phyloP scores from a whole-genome alignment of 2,113 vertebrate species.

The Engystomops pustulosus region DNA sequence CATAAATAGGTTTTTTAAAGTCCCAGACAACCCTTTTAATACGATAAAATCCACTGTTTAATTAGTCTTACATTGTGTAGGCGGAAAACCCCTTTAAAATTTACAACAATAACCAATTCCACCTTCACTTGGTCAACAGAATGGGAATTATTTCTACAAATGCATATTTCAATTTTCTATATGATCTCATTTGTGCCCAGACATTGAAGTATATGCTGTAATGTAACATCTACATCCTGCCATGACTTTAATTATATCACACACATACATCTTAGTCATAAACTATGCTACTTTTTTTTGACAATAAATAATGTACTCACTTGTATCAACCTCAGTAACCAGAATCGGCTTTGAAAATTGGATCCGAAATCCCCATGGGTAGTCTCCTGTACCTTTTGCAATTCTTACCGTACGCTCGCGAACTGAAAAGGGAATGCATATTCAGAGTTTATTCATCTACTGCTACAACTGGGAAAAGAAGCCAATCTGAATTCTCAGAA shows the following conservation, averaged over 20 bases:
- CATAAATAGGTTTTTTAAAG: too few relatives aligned
- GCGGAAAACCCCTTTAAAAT: too few relatives aligned
- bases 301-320: slow-evolving; percentile 74
- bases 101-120: too few relatives aligned
- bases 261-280: background rate
- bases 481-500: slow-evolving; percentile 6
- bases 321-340: slow-evolving; percentile 92
- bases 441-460: slow-evolving; percentile 34
- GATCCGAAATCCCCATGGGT: slow-evolving; percentile 91
- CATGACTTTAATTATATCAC: background rate
- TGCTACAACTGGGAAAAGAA: slow-evolving; percentile 24
- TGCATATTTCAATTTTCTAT: too few relatives aligned
- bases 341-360: slow-evolving; percentile 92
- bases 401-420: slow-evolving; percentile 86
- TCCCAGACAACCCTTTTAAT: too few relatives aligned
- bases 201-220: background rate
- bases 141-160: background rate
- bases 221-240: background rate
- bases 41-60: too few relatives aligned
- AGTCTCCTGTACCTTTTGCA: slow-evolving; percentile 83
- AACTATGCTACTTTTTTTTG: background rate
- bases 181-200: too few relatives aligned
- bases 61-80: too few relatives aligned
- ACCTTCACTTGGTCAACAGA: too few relatives aligned
- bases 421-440: slow-evolving; percentile 72